Conservation (phyloP, 1,140 invertebrate genomes). For the Ceratosolen fusciceps region DNA sequence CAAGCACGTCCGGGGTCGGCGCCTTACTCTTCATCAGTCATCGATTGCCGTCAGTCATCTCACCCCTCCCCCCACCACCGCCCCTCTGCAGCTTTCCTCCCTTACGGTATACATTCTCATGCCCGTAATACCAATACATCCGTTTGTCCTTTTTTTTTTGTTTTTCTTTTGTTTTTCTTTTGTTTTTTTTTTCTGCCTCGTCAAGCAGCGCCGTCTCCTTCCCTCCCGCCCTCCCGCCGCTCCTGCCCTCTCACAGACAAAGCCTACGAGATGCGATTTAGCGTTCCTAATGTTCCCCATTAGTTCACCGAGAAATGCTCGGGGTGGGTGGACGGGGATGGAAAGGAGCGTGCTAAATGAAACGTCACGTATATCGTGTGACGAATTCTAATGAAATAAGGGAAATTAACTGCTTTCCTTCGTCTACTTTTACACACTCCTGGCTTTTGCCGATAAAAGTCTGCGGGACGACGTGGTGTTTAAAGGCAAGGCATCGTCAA, state of each 20-base stretch:
- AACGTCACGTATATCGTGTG: conserved; percentile 20
- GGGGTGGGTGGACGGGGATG: neutral
- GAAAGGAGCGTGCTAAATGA: conserved; percentile 6
- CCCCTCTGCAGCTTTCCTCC: neutral
- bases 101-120: neutral
- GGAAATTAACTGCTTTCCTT: no score
- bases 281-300: no score
- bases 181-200: conserved; percentile 35
- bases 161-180: conserved; percentile 20
- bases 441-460: no score
- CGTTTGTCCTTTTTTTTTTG: conserved; percentile 1
- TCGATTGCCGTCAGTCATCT: conserved; percentile 8
- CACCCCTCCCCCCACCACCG: no score
- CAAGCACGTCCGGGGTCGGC: neutral
- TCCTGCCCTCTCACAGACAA: no score
- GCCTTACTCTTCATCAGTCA: conserved; percentile 23
- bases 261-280: no score
- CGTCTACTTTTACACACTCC: no score
- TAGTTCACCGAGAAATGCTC: no score
- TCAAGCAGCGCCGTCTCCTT: conserved; percentile 19
- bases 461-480: no score
- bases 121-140: no score
- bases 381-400: conserved; percentile 11
- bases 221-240: no score
- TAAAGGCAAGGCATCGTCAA: no score